A percentile compares a stretch with the other conserved stretches of the same genome.
Conservation (phyloP, 2,113 vertebrate species). For the Geococcyx californianus region DNA sequence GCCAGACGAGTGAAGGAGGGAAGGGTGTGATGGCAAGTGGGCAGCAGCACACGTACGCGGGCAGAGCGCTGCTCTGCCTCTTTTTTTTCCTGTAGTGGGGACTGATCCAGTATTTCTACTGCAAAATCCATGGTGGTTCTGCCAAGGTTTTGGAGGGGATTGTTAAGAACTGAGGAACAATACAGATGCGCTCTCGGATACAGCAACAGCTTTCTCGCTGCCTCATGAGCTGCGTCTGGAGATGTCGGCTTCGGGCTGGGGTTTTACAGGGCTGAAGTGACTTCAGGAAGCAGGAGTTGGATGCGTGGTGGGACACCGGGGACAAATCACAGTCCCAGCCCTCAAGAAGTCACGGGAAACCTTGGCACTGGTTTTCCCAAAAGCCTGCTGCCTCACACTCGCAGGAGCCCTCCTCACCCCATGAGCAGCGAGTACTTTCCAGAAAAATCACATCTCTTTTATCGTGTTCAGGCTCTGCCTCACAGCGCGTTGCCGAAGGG, state of each 20-base stretch:
- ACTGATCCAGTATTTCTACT: background rate
- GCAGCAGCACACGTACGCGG: background rate
- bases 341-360: background rate
- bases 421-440: background rate
- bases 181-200: background rate
- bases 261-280: no score
- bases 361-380: background rate
- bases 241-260: fast-evolving
- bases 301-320: background rate
- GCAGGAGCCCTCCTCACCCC: fast-evolving
- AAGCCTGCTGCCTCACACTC: fast-evolving
- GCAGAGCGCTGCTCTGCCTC: background rate
- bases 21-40: background rate
- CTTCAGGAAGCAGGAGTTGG: background rate
- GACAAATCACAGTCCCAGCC: background rate
- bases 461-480: background rate
- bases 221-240: background rate
- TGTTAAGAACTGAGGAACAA: background rate
- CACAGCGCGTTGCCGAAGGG: background rate
- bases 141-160: background rate
- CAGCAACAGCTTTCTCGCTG: background rate
- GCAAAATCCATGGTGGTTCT: background rate
- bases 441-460: background rate
- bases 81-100: fast-evolving
- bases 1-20: background rate